A percentile compares a stretch with the other conserved stretches of the same genome.
Evolutionary conservation across 92 coral and sea anemone genomes (phyloP).

Genomic region (Umimayanthus kanabou): DNA sequence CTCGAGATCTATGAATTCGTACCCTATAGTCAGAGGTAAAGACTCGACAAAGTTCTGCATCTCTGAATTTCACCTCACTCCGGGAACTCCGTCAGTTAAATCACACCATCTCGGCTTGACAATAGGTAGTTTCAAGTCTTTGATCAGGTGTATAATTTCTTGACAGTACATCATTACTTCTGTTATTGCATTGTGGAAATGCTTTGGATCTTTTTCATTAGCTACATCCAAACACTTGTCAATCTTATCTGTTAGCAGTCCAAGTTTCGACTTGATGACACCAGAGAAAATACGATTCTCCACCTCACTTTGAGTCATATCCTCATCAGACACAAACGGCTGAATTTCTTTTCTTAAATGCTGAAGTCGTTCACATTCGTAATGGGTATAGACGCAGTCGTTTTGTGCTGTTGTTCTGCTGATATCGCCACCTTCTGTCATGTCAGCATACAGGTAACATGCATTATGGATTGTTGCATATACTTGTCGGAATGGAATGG

Average conservation of each 20-base stretch:
- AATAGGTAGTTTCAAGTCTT: conserved; percentile 7
- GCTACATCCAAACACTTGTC: conserved; percentile 14
- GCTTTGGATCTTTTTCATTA: background rate
- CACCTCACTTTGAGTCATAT: no score
- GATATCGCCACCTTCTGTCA: no score
- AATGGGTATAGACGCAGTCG: no score
- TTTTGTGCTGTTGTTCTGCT: no score
- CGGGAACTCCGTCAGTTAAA: conserved; percentile 46
- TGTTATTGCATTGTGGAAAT: background rate
- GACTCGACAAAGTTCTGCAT: conserved; percentile 42
- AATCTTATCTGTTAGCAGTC: background rate
- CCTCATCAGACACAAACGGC: no score
- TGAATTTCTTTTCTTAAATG: no score
- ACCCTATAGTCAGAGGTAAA: conserved; percentile 24
- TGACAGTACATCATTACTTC: background rate
- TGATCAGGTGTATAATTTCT: background rate
- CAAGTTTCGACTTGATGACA: conserved; percentile 17
- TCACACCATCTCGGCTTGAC: conserved; percentile 39
- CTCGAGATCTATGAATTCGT: conserved; percentile 30
- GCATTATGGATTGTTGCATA: no score
- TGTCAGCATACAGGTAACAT: no score
- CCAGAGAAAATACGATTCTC: no score
- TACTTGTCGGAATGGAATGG: no score
- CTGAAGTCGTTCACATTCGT: no score
- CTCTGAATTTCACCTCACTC: conserved; percentile 43